Evolutionary conservation across 2,888 invertebrate genomes (phyloP).

Genomic region (Nymphalis polychloros): DNA sequence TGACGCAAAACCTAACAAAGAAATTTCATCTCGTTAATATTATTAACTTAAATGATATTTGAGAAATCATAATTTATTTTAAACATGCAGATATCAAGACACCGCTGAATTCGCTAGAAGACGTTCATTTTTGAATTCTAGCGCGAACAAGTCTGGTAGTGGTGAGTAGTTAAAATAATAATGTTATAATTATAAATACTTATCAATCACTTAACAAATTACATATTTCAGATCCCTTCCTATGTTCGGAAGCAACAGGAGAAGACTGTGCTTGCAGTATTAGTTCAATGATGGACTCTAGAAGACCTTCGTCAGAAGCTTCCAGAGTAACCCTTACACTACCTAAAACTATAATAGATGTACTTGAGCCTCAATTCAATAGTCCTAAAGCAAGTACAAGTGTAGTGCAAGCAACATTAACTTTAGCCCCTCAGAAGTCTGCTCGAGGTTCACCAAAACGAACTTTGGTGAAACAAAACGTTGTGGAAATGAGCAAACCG

Average conservation of each 20-base stretch:
- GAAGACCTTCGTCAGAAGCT: slow-evolving; percentile 81
- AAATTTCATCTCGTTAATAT: background rate
- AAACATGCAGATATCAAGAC: slow-evolving; percentile 85
- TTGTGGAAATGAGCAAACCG: slow-evolving; percentile 66
- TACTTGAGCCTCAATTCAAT: slow-evolving; percentile 81
- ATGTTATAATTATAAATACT: background rate
- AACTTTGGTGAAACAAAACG: slow-evolving; percentile 73
- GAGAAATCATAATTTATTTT: no score
- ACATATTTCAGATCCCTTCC: slow-evolving; percentile 76
- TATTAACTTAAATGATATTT: no score
- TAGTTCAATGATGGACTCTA: slow-evolving; percentile 84
- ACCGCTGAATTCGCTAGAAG: slow-evolving; percentile 87
- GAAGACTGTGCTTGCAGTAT: slow-evolving; percentile 87
- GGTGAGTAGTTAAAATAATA: slow-evolving; percentile 63
- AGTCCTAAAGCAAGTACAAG: slow-evolving; percentile 74
- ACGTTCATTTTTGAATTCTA: slow-evolving; percentile 80
- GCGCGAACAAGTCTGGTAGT: slow-evolving; percentile 83
- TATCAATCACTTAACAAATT: background rate
- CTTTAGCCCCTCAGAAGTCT: slow-evolving; percentile 83
- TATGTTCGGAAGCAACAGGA: slow-evolving; percentile 74
- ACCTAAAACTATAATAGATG: slow-evolving; percentile 76
- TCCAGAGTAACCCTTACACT: slow-evolving; percentile 80
- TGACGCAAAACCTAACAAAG: no score
- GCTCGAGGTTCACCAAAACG: slow-evolving; percentile 72
- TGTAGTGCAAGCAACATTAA: slow-evolving; percentile 84